These are phyloP conservation scores for Nematostella vectensis DNA, from an alignment of 92 coral and sea anemone species.

Conservation along the genomic window DNA sequence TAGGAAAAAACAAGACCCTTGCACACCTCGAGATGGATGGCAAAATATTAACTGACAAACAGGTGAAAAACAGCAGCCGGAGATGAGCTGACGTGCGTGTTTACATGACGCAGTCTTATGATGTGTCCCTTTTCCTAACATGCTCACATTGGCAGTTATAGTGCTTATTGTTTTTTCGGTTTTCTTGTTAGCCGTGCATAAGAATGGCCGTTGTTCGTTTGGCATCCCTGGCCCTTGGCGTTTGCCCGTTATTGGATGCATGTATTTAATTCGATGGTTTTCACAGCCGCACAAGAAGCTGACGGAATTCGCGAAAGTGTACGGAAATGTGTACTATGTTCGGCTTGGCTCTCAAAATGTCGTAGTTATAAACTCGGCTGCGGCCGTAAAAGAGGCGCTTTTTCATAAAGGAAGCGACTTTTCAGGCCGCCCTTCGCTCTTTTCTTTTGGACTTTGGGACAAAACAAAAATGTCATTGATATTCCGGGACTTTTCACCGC, in stretches of 20 bases:
- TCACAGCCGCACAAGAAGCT: constrained; percentile 27
- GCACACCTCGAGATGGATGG: too few relatives aligned
- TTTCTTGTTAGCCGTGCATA: constrained; percentile 1
- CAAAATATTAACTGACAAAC: too few relatives aligned
- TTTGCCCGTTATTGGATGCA: constrained; percentile 34
- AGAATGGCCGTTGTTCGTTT: not conserved
- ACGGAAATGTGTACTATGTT: constrained; percentile 38
- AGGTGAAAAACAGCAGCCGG: too few relatives aligned
- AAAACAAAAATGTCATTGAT: constrained; percentile 7
- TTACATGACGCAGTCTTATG: too few relatives aligned
- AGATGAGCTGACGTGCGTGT: too few relatives aligned
- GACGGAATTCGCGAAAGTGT: constrained; percentile 25
- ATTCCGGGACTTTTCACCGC: constrained; percentile 13
- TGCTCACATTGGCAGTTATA: not conserved
- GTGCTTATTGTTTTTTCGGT: not conserved
- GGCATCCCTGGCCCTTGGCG: constrained; percentile 41
- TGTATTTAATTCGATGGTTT: constrained; percentile 29
- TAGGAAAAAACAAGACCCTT: too few relatives aligned
- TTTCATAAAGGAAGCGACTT: constrained; percentile 33
- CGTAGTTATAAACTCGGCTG: constrained; percentile 25
- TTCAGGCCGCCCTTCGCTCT: constrained; percentile 43
- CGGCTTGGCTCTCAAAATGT: constrained; percentile 27
- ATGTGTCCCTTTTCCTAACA: not conserved
- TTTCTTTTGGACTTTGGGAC: constrained; percentile 24
- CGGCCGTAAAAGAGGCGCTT: constrained; percentile 38